Conservation (phyloP, 2,113 vertebrate species). For the Paracanthobrama guichenoti region DNA sequence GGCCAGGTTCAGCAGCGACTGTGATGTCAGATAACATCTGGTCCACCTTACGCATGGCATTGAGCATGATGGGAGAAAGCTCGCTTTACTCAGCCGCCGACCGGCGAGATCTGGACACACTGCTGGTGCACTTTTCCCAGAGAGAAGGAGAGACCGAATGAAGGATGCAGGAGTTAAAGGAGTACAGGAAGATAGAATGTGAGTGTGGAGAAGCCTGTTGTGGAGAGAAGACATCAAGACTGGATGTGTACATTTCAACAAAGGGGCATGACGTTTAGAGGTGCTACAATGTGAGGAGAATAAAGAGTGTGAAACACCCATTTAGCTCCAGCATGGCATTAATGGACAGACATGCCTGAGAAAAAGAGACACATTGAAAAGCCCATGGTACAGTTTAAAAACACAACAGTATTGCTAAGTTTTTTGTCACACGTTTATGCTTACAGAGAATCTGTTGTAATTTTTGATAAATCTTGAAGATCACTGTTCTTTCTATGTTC, state of each 20-base stretch:
- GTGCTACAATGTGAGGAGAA: neutral
- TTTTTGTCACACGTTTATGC: constrained; percentile 18
- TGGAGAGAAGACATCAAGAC: constrained; percentile 46
- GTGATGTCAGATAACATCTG: constrained; percentile 99
- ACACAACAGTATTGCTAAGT: neutral
- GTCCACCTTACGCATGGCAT: constrained; percentile 95
- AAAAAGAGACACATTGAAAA: constrained; percentile 7
- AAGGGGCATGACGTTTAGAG: neutral
- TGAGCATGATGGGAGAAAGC: constrained; percentile 98
- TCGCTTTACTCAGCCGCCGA: constrained; percentile 90
- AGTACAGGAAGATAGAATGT: constrained; percentile 63
- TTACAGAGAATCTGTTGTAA: constrained; percentile 13
- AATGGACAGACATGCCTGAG: constrained; percentile 3
- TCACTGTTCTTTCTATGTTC: neutral
- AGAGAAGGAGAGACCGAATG: constrained; percentile 83
- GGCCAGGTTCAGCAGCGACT: constrained; percentile 74
- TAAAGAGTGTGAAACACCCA: constrained; percentile 9
- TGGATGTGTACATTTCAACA: constrained; percentile 50
- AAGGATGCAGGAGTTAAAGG: constrained; percentile 64
- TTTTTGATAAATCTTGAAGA: neutral
- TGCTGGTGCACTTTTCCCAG: constrained; percentile 86
- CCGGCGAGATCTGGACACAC: constrained; percentile 83
- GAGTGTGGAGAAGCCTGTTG: constrained; percentile 73
- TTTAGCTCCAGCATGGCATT: constrained; percentile 24
- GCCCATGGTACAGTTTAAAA: constrained; percentile 1